phyloP scores from a whole-genome alignment of 2,113 vertebrate species.

The Corythaixoides concolor region DNA sequence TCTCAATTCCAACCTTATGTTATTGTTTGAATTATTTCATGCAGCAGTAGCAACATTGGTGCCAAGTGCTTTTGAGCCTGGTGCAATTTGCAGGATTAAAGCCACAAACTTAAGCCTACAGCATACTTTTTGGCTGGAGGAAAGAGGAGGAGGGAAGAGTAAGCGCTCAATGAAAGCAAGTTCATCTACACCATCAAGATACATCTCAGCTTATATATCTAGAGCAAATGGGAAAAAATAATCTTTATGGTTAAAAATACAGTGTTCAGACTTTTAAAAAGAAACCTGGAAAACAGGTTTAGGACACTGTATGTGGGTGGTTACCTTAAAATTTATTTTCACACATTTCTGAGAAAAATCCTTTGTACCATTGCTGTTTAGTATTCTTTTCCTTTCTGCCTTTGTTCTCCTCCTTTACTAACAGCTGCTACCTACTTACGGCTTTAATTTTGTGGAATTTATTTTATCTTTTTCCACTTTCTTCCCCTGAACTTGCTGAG shows the following conservation, averaged over 20 bases:
- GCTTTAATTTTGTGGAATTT: conserved; percentile 32
- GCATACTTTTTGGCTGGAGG: not conserved
- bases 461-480: conserved; percentile 36
- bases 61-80: not conserved
- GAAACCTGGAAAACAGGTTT: not conserved
- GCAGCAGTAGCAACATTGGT: not conserved
- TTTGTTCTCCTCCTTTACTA: conserved; percentile 15
- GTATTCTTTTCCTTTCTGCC: not conserved
- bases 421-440: conserved; percentile 30
- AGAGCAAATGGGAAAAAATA: not conserved
- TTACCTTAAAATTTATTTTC: not conserved
- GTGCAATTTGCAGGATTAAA: not conserved
- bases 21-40: conserved; percentile 12
- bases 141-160: not conserved
- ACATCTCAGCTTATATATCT: not conserved
- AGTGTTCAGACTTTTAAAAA: not conserved
- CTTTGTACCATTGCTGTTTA: not conserved
- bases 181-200: not conserved
- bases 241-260: not conserved
- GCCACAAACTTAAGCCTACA: not conserved
- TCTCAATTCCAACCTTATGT: not conserved
- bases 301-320: not conserved
- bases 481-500: conserved; percentile 46
- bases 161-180: not conserved
- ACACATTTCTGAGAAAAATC: not conserved